Base-by-base conservation (phyloP, 2,888 invertebrate species). In the Abrostola tripartita region DNA sequence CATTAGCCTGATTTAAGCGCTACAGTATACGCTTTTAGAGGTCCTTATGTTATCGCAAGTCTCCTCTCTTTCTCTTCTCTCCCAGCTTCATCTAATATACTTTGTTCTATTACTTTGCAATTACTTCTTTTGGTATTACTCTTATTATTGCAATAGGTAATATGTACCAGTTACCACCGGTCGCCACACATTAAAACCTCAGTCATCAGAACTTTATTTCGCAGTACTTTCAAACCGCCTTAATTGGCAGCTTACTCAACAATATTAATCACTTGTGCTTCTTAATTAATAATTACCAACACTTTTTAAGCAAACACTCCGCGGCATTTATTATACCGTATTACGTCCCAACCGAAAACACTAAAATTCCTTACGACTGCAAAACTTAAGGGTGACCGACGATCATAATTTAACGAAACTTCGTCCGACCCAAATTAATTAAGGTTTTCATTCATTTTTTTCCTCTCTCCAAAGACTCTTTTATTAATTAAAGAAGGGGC, bases 401-500 rank as follows among this genome's bases (percentile, higher is more conserved):
- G 88, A 89, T 91, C 87, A 88, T 92, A 91, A 91, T 90, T 91
- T 88, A 90, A 83, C 81, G 84, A 88, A 89, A 87, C 82, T 76
- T 79, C 81, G 82, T 81, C 83, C 81, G 78, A 83, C 86, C 88
- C 86, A 85, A 92, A 93, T 93, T 93, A 92, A 94, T 93, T 93
- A 92, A 87, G 84, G 88, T 85, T 88, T 89, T 90, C 89, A 89
- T 90, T 90, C 88, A 89, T 86, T 91, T 92, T 90, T 89, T 92
- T 89, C 74, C 57, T 51, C 67, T 59, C 57, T 58, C 69, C 59
- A 65, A 80, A 83, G 84, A 77, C 82, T 85, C 74, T 90, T 93
- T 93, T 93, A 93, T 94, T 94, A 93, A 94, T 94, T 93, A 94
- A 90, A 83, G 89, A 86, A 79, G 86, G 88, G 86, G 90, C 92